Evolutionary conservation across 2,113 vertebrate genomes (phyloP).

Genomic region (Chiloscyllium plagiosum): DNA sequence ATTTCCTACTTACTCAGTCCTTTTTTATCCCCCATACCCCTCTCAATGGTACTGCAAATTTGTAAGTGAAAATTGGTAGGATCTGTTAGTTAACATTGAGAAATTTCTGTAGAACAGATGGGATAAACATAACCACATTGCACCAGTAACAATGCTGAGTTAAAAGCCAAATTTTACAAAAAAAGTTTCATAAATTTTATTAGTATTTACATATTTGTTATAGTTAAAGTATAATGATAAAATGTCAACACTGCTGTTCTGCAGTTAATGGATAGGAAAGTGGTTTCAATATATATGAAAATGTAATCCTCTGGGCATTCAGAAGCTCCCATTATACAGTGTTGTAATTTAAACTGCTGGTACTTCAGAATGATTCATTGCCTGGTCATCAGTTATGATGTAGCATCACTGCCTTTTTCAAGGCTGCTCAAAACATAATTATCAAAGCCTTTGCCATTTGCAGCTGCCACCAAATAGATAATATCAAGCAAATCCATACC

Average conservation of each 20-base stretch:
- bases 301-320: not conserved
- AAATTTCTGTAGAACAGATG: not conserved
- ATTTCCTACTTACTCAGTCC: not conserved
- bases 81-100: not conserved
- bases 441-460: not conserved
- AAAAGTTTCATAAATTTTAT: not conserved
- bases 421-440: constrained; percentile 20
- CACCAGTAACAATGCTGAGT: not conserved
- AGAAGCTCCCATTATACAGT: constrained; percentile 22
- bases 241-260: not conserved
- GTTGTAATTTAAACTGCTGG: constrained; percentile 1
- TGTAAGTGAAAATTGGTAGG: not conserved
- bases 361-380: constrained; percentile 22
- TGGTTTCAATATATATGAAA: constrained; percentile 19
- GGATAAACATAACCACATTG: not conserved
- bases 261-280: constrained; percentile 24
- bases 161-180: not conserved
- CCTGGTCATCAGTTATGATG: constrained; percentile 24
- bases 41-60: not conserved
- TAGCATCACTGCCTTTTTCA: constrained; percentile 5
- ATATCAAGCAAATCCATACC: not conserved
- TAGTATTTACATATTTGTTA: constrained; percentile 10
- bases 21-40: not conserved
- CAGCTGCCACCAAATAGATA: not conserved
- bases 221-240: not conserved